Conservation (phyloP, 1,140 invertebrate genomes). For the Diorhabda carinulata region DNA sequence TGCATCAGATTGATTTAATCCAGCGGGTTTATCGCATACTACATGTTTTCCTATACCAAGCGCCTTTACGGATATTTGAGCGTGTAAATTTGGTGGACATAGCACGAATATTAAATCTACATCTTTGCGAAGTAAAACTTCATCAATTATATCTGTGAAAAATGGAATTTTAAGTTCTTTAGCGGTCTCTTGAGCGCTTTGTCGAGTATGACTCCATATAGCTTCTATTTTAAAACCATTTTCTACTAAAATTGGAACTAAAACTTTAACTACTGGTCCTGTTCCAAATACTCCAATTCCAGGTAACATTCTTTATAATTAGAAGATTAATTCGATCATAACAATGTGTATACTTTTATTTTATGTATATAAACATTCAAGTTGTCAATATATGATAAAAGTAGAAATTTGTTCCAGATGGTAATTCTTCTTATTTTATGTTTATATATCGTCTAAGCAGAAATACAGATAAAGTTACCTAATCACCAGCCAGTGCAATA, state of each 20-base stretch:
- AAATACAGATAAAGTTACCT: too few relatives aligned
- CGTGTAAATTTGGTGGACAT: slow-evolving; percentile 90
- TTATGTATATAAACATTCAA: not conserved
- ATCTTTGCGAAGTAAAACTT: slow-evolving; percentile 87
- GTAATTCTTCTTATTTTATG: too few relatives aligned
- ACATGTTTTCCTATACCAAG: slow-evolving; percentile 97
- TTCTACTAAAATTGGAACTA: slow-evolving; percentile 86
- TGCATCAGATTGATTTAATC: slow-evolving; percentile 82
- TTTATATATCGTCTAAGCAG: too few relatives aligned
- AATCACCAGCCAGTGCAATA: too few relatives aligned
- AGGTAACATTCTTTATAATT: slow-evolving; percentile 60
- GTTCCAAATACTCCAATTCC: slow-evolving; percentile 95
- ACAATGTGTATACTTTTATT: not conserved
- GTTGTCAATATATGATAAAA: not conserved
- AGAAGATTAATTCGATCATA: not conserved
- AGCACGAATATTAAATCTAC: slow-evolving; percentile 92
- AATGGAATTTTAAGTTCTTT: slow-evolving; percentile 83
- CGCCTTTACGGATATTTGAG: slow-evolving; percentile 94
- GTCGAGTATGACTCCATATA: slow-evolving; percentile 82
- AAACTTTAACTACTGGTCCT: slow-evolving; percentile 78
- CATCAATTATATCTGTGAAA: slow-evolving; percentile 89
- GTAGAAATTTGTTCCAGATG: too few relatives aligned
- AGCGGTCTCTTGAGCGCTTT: slow-evolving; percentile 76
- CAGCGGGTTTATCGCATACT: slow-evolving; percentile 89
- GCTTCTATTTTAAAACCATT: slow-evolving; percentile 90